Conservation (phyloP, 2,797 vertebrate genomes). For the Melanotaenia trifasciata region DNA sequence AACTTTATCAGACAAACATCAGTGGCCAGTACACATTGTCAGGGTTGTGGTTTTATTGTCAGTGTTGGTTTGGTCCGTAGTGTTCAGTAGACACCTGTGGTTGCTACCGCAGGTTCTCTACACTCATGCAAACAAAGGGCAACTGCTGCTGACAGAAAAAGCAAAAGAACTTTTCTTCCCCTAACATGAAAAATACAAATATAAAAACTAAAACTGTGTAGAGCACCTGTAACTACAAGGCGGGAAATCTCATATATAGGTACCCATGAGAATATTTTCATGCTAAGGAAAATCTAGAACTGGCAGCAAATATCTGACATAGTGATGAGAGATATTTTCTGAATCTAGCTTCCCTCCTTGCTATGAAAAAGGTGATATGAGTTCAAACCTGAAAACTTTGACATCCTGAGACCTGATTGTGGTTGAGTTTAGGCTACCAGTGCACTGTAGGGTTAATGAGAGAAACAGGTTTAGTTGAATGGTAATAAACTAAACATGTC, state of each 20-base stretch:
- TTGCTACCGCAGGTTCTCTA: constrained; percentile 25
- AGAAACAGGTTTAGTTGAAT: background rate
- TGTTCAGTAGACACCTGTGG: constrained; percentile 46
- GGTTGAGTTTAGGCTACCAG: background rate
- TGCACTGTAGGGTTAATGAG: background rate
- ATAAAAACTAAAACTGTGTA: background rate
- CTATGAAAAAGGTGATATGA: background rate
- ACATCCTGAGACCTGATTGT: background rate
- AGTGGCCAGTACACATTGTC: constrained; percentile 9
- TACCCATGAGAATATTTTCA: background rate
- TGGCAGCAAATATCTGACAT: background rate
- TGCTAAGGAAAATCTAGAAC: background rate
- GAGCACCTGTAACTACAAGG: background rate
- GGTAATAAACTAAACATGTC: background rate
- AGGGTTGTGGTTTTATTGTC: constrained; percentile 41
- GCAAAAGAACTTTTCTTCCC: background rate
- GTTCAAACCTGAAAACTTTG: background rate
- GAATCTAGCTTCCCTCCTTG: background rate
- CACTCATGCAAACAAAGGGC: constrained; percentile 3
- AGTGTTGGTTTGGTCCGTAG: constrained; percentile 35
- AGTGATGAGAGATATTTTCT: background rate
- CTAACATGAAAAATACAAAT: background rate
- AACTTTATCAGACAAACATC: constrained; percentile 29
- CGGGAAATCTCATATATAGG: background rate
- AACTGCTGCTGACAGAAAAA: constrained; percentile 3